Evolutionary conservation across 2,888 invertebrate species (phyloP), one percentile per base, ranked within the genome.

Genomic region (Celastrina argiolus): DNA sequence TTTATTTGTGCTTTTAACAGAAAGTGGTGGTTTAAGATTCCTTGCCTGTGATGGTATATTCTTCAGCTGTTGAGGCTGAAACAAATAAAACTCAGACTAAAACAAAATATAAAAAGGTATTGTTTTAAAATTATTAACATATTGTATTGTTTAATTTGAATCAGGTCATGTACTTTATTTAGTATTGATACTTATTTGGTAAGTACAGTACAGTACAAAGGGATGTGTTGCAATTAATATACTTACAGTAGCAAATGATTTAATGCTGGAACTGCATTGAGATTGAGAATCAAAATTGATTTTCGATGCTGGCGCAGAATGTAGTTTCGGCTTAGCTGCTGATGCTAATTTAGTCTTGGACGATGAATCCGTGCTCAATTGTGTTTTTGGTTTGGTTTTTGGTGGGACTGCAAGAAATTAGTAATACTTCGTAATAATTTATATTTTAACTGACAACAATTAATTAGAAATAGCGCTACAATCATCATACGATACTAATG

Each of bases 161-260:
- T n/a, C n/a, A n/a, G n/a, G n/a, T n/a, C n/a, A n/a, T n/a, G n/a
- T n/a, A n/a, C n/a, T n/a, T n/a, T n/a, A n/a, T n/a, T n/a, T n/a
- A n/a, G n/a, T n/a, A n/a, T n/a, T n/a, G n/a, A n/a, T n/a, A n/a
- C n/a, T n/a, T n/a, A n/a, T n/a, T n/a, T n/a, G n/a, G n/a, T n/a
- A n/a, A n/a, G n/a, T n/a, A n/a, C n/a, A n/a, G n/a, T n/a, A n/a
- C n/a, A n/a, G n/a, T n/a, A n/a, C n/a, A n/a, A n/a, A n/a, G n/a
- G n/a, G n/a, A n/a, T n/a, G n/a, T n/a, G n/a, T n/a, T n/a, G n/a
- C n/a, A n/a, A n/a, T n/a, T n/a, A n/a, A n/a, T n/a, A 59, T 69
- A 79, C 85, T 81, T 79, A 90, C 90, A 1, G 89, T 90, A 31
- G 80, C 80, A 76, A 89, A 87, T 26, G 88, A 87, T 74, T 81